phyloP scores from a whole-genome alignment of 1,140 invertebrate species.

The Saccostrea cuccullata region DNA sequence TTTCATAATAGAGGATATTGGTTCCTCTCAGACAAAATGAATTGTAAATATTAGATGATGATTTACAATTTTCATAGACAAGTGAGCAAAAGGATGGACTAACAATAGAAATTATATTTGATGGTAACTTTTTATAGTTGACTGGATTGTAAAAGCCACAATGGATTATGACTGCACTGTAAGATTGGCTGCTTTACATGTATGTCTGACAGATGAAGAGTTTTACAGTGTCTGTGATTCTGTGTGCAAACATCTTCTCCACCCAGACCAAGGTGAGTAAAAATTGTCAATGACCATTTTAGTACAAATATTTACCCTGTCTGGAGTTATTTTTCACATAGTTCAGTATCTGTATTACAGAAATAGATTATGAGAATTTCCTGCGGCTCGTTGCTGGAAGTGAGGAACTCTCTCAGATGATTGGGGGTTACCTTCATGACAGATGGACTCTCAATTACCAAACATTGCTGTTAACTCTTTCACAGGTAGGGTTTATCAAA shows the following conservation, averaged over 20 bases:
- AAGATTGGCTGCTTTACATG: not conserved
- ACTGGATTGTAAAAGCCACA: not conserved
- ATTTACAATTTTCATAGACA: too few relatives aligned
- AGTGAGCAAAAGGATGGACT: too few relatives aligned
- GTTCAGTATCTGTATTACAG: not conserved
- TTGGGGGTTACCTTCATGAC: not conserved
- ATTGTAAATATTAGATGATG: too few relatives aligned
- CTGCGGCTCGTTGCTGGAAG: not conserved
- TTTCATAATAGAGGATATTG: too few relatives aligned
- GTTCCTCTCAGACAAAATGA: too few relatives aligned
- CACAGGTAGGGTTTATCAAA: not conserved
- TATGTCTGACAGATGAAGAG: constrained; percentile 6
- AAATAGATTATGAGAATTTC: not conserved
- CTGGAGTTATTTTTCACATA: not conserved
- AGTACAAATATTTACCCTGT: not conserved
- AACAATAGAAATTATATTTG: too few relatives aligned
- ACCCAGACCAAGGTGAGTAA: not conserved
- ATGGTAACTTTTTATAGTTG: not conserved
- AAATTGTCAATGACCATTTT: not conserved
- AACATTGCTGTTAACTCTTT: not conserved
- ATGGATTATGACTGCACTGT: not conserved
- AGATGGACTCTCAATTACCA: not conserved
- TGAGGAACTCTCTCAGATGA: not conserved
- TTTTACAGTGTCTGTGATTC: not conserved
- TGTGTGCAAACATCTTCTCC: not conserved